Conservation (phyloP, 2,888 invertebrate species). For the Stomorhina lunata region DNA sequence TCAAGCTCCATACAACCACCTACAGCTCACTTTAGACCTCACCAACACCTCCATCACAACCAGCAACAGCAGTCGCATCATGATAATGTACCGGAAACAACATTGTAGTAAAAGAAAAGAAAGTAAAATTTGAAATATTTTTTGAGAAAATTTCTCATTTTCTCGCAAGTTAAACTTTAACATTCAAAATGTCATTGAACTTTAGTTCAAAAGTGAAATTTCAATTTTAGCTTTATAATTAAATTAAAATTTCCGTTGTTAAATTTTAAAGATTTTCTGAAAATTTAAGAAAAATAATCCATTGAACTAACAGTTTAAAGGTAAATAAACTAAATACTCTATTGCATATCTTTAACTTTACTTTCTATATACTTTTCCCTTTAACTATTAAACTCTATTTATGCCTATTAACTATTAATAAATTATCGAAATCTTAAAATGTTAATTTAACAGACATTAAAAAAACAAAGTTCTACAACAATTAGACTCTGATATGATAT, state of each 20-base stretch:
- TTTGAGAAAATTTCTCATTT: background rate
- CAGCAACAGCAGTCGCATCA: slow-evolving; percentile 56
- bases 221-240: background rate
- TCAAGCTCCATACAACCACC: slow-evolving; percentile 24
- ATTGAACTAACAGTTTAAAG: background rate
- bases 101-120: slow-evolving; percentile 70
- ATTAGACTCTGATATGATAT: slow-evolving; percentile 26
- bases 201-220: too few relatives aligned
- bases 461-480: too few relatives aligned
- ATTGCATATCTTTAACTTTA: slow-evolving; percentile 42
- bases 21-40: slow-evolving; percentile 34
- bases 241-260: background rate
- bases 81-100: slow-evolving; percentile 78
- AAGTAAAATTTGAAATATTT: background rate
- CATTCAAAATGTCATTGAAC: too few relatives aligned
- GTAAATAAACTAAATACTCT: slow-evolving; percentile 14
- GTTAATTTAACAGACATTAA: slow-evolving; percentile 23
- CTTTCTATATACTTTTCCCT: background rate
- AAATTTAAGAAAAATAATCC: too few relatives aligned
- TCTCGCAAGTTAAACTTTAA: background rate
- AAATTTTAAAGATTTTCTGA: background rate
- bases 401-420: slow-evolving; percentile 18
- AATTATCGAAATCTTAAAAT: slow-evolving; percentile 14
- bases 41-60: slow-evolving; percentile 53
- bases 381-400: background rate